Percentiles rank a stretch among this genome's conserved stretches.
These are phyloP conservation scores for Pectinophora gossypiella DNA, from an alignment of 1,140 invertebrate genomes.

Conservation along the genomic window DNA sequence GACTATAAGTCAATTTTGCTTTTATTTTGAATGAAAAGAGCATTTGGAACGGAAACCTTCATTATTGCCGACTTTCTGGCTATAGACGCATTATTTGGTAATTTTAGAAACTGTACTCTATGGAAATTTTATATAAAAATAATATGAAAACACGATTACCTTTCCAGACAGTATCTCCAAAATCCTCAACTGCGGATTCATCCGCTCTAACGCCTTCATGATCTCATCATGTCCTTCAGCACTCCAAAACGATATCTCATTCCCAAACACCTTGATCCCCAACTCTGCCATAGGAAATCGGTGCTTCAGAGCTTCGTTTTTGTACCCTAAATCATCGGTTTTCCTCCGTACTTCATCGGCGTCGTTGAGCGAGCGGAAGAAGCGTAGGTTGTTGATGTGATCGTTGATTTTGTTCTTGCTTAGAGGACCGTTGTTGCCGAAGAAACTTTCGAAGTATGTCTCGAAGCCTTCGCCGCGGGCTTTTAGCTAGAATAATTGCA, in stretches of 20 bases:
- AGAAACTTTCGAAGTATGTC: conserved; percentile 86
- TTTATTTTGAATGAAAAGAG: too few species aligned
- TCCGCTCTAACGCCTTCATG: conserved; percentile 72
- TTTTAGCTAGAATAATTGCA: conserved; percentile 79
- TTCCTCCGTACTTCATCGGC: conserved; percentile 73
- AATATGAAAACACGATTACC: too few species aligned
- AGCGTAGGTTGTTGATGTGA: conserved; percentile 75
- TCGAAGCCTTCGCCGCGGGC: conserved; percentile 91
- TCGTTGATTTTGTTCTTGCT: conserved; percentile 78
- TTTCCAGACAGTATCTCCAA: conserved; percentile 84
- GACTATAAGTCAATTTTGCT: too few species aligned
- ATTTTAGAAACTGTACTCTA: too few species aligned
- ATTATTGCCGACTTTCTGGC: too few species aligned
- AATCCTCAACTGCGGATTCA: conserved; percentile 82
- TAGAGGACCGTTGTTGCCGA: conserved; percentile 84
- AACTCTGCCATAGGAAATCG: conserved; percentile 62
- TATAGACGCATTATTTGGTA: too few species aligned
- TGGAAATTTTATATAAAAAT: too few species aligned
- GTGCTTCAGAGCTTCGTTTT: conserved; percentile 75
- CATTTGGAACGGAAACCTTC: too few species aligned
- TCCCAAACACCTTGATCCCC: conserved; percentile 80
- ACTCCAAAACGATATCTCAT: conserved; percentile 83
- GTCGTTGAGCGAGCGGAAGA: conserved; percentile 72
- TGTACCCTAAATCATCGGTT: conserved; percentile 78
- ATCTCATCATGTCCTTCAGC: conserved; percentile 83